Conservation (phyloP, 2,797 vertebrate genomes). For the Clarias laeviceps region DNA sequence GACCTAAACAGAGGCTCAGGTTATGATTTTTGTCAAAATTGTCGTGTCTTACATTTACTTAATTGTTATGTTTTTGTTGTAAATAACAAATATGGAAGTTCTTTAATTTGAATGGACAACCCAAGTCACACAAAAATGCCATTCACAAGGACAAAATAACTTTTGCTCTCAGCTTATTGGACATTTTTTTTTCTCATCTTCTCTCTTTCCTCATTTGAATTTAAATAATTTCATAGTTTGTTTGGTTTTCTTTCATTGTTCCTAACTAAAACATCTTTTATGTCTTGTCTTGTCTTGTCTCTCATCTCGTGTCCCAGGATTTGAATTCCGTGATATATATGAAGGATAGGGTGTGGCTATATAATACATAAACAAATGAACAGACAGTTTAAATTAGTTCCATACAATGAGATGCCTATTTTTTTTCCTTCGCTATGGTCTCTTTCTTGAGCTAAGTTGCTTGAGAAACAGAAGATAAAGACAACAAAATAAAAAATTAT, state of each 20-base stretch:
- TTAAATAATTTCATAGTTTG: neutral
- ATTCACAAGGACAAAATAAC: neutral
- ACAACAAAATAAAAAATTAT: conserved; percentile 71
- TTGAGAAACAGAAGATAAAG: conserved; percentile 40
- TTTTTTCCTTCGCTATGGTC: conserved; percentile 11
- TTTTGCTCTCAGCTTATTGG: too few species aligned
- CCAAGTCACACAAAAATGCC: neutral
- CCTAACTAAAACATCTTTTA: neutral
- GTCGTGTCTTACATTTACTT: too few species aligned
- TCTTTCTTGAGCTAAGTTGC: conserved; percentile 34
- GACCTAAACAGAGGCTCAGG: too few species aligned
- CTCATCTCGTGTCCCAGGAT: conserved; percentile 11
- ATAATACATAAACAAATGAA: conserved; percentile 40
- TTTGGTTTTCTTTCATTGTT: neutral
- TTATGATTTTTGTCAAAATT: neutral
- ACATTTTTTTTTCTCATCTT: too few species aligned
- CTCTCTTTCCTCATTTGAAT: too few species aligned
- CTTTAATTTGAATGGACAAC: neutral
- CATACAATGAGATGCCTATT: conserved; percentile 54
- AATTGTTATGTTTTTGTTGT: neutral
- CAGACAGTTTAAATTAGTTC: conserved; percentile 48
- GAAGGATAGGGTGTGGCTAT: conserved; percentile 17
- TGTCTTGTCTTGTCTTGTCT: conserved; percentile 2
- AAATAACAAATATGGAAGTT: neutral
- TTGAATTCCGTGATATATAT: conserved; percentile 47